phyloP scores from a whole-genome alignment of 1,140 invertebrate genomes.

The Melanaphis sacchari region DNA sequence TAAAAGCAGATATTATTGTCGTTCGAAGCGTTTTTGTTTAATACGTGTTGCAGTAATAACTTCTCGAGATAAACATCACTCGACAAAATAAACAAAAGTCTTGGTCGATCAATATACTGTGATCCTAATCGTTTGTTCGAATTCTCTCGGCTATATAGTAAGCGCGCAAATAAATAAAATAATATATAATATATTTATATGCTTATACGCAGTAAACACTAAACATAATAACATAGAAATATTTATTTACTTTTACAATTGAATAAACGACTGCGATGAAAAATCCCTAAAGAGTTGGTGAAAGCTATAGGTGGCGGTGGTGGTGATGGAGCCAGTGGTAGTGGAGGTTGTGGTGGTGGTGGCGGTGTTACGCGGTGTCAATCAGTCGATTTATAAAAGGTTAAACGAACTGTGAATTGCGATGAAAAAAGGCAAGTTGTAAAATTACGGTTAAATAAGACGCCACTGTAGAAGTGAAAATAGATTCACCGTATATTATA shows the following conservation, averaged over 20 bases:
- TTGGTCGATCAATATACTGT: neutral
- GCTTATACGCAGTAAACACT: neutral
- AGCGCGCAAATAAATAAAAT: neutral
- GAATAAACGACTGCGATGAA: constrained; percentile 20
- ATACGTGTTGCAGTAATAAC: neutral
- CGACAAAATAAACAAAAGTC: neutral
- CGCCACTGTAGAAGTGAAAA: neutral
- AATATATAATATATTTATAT: neutral
- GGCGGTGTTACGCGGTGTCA: neutral
- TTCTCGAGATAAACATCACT: neutral
- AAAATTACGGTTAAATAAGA: constrained; percentile 38
- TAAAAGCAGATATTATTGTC: constrained; percentile 29
- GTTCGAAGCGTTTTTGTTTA: neutral
- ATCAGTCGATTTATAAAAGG: constrained; percentile 45
- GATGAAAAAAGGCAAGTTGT: constrained; percentile 20
- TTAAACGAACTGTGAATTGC: constrained; percentile 46
- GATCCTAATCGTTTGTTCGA: constrained; percentile 5
- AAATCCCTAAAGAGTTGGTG: neutral
- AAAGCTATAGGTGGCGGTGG: neutral
- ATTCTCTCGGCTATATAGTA: neutral
- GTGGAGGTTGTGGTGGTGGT: too few relatives aligned
- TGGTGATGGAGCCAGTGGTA: neutral
- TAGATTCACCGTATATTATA: neutral
- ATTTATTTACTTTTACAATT: constrained; percentile 26
- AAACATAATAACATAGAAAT: constrained; percentile 4